phyloP scores from a whole-genome alignment of 2,113 vertebrate species.

The Istiophorus platypterus region DNA sequence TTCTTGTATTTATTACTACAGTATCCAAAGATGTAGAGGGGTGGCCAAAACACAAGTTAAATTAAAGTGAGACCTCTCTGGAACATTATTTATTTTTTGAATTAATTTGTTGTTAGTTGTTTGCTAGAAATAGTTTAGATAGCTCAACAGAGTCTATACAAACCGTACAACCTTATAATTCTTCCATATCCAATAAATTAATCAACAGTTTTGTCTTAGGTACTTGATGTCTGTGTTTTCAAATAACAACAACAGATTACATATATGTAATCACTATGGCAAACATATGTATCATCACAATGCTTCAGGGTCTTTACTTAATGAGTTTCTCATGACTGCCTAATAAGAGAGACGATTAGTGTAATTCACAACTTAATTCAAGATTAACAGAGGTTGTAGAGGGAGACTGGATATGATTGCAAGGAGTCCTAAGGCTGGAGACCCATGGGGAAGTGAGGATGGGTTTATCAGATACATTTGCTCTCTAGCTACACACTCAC shows the following conservation, averaged over 20 bases:
- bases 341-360: slow-evolving; percentile 52
- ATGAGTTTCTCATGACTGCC: slow-evolving; percentile 46
- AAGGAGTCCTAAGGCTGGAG: slow-evolving; percentile 30
- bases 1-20: not conserved
- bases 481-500: slow-evolving; percentile 36
- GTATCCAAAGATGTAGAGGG: not conserved
- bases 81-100: not conserved
- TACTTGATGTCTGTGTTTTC: not conserved
- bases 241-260: slow-evolving; percentile 6
- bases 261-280: slow-evolving; percentile 25
- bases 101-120: not conserved
- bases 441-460: slow-evolving; percentile 35
- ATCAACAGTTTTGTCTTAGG: not conserved
- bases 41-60: not conserved
- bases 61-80: not conserved
- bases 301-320: not conserved
- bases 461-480: slow-evolving; percentile 70
- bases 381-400: slow-evolving; percentile 47
- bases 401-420: slow-evolving; percentile 52
- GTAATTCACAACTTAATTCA: slow-evolving; percentile 59
- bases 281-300: slow-evolving; percentile 28
- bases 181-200: not conserved
- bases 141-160: not conserved
- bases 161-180: not conserved
- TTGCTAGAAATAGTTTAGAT: not conserved